Evolutionary conservation across 2,113 vertebrate species (phyloP).

Genomic region (Laterallus jamaicensis): DNA sequence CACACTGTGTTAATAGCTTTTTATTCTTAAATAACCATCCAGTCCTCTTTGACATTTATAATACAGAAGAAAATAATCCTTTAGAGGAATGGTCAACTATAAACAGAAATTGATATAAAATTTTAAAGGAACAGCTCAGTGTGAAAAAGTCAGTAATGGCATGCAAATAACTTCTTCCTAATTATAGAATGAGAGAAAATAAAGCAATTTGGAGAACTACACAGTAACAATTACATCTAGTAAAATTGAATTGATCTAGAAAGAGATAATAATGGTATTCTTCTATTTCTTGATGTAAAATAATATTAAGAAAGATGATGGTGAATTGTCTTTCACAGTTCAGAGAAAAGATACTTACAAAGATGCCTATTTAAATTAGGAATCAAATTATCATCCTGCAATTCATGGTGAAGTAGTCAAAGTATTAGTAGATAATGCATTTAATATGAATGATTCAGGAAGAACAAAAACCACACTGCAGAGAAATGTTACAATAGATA

Average conservation of each 20-base stretch:
- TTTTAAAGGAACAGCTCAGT: not conserved
- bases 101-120: not conserved
- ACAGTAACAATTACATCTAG: not conserved
- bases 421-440: not conserved
- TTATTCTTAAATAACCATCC: not conserved
- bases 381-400: conserved; percentile 8
- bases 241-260: not conserved
- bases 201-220: not conserved
- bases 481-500: not conserved
- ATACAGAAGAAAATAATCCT: not conserved
- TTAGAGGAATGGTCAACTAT: not conserved
- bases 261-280: not conserved
- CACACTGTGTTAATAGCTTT: not conserved
- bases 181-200: not conserved
- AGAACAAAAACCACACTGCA: not conserved
- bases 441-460: not conserved
- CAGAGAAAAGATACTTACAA: conserved; percentile 1
- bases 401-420: conserved; percentile 15
- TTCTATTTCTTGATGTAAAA: conserved; percentile 17
- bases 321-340: conserved; percentile 42
- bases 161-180: not conserved
- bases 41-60: not conserved
- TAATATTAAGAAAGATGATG: conserved; percentile 24
- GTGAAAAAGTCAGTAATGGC: not conserved
- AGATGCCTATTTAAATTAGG: conserved; percentile 31